Base-by-base conservation (phyloP, 1,140 invertebrate species). In the Calephelis nemesis region DNA sequence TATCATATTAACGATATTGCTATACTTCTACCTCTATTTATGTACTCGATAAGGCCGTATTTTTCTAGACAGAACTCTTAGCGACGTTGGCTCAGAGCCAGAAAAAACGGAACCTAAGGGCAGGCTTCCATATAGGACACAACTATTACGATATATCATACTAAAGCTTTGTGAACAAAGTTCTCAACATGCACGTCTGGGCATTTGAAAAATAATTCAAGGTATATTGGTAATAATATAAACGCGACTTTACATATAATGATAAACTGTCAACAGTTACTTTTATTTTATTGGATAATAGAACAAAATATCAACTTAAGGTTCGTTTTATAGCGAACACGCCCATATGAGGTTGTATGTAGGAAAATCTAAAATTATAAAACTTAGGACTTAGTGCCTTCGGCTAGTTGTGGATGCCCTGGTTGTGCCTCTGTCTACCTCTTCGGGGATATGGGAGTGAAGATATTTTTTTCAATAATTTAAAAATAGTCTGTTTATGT, bases 21-120 rank as follows among this genome's bases (percentile, higher is more conserved):
- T 19, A 54, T 54, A 54, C 50, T 54, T 54, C 15, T 54, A 10
- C 8, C 19, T 54, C 13, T 54, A 54, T 70, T 66, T 72, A 70
- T 74, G 63, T 69, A 71, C 69, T 65, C 68, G 64, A 72, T 72
- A 64, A 68, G 69, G 68, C 69, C 63, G 66, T 76, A 83, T 78
- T 81, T 82, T 80, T 78, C 77, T 76, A 68, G 65, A 76, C 70
- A 67, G 67, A 76, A 79, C 78, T 76, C 76, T 75, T 67, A 47
- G 52, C 67, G 66, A 65, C 42, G 69, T 73, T 83, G 79, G 83
- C 76, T 49, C 7, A 60, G 52, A 40, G 77, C 83, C 81, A 84
- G 68, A 63, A 65, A 63, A 48, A 73, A 80, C 79, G 76, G 72
- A 65, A 63, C 62, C 58, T 62, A 49, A 62, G 68, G 58, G 67